Evolutionary conservation across 2,797 vertebrate genomes (phyloP), one percentile per base, ranked within the genome.

Genomic region (Sciurus carolinensis): DNA sequence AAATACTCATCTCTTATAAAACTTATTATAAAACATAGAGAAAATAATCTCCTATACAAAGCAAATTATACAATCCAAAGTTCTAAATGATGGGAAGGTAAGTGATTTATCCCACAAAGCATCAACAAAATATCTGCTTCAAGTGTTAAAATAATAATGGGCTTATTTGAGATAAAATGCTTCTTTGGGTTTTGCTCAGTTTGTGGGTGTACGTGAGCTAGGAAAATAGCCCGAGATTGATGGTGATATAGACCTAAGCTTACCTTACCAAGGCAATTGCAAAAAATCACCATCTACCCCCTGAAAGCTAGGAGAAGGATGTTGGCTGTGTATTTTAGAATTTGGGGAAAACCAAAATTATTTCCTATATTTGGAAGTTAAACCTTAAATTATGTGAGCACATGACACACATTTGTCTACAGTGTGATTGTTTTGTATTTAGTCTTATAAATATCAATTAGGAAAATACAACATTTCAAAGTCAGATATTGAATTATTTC

Each of bases 61-160:
- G 66, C n/a, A 92, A 44, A 20, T 87, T 75, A 2, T 28, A 62
- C 2, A 52, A 64, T 62, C 69, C 5, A 86, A 83, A 75, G 11
- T 69, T 54, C 42, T 83, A 75, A 10, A 92, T 95, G 57, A 26
- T 88, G 5, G 1, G 50, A 73, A 94, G 93, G 85, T 95, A 87
- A 62, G 85, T 92, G 30, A 57, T 15, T 42, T 52, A 72, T 88
- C 81, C 7, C 11, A 28, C 47, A 44, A 91, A 26, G 1, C 1
- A 30, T 24, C 47, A 76, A 44, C 18, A 85, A 57, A 72, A 62
- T 94, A 4, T 20, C 50, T 75, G 4, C 4, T 64, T 26, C 42
- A 20, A 79, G 39, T 77, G 6, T n/a, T 42, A 9, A 10, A 33
- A 75, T 67, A 3, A 33, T 11, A 62, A 52, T 72, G 13, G 15